Evolutionary conservation across 2,113 vertebrate genomes (phyloP), one percentile per base, ranked within the genome.

Genomic region (Atherinomorus stipes): DNA sequence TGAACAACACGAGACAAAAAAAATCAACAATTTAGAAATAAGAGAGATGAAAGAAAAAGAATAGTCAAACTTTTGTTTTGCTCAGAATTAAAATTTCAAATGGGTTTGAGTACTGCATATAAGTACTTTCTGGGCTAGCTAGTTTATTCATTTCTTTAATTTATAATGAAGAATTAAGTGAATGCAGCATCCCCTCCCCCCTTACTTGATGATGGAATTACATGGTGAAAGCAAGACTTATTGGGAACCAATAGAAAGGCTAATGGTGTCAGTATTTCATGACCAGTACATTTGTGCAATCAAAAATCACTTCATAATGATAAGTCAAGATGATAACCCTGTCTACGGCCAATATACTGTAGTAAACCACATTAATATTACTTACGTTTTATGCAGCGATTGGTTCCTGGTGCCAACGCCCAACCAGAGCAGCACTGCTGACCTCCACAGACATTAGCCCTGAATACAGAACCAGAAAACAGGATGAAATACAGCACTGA

Each of bases 381-480:
- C 97, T 98, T 91, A 98, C 97, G 96, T 94, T 97, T 98, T 89
- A 98, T 97, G 85, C 97, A 98, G 80, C 81, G 95, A 76, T 95
- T 98, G 89, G 96, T 96, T 89, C 96, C 92, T 5, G 95, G 95
- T 66, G 96, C 96, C 0, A 94, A 89, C 11, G 95, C 96, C 97
- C 97, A 98, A 58, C 97, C 97, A 4, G 96, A 95, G 93, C 97
- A 98, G 90, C 97, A 98, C 80, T 96, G 96, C 71, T 96, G 96
- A 91, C 96, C 95, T 90, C 96, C 96, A 57, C 97, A 98, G 81
- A 98, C 96, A 11, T 98, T 97, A 52, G 96, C 94, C 91, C 97
- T 98, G 91, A 75, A 78, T 59, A 78, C 77, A 88, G 71, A 51
- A 78, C 71, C 0, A 59, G 69, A 81, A 62, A 71, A 21, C 49